Evolutionary conservation across 2,113 vertebrate species (phyloP).

Genomic region (Amphilophus citrinellus): DNA sequence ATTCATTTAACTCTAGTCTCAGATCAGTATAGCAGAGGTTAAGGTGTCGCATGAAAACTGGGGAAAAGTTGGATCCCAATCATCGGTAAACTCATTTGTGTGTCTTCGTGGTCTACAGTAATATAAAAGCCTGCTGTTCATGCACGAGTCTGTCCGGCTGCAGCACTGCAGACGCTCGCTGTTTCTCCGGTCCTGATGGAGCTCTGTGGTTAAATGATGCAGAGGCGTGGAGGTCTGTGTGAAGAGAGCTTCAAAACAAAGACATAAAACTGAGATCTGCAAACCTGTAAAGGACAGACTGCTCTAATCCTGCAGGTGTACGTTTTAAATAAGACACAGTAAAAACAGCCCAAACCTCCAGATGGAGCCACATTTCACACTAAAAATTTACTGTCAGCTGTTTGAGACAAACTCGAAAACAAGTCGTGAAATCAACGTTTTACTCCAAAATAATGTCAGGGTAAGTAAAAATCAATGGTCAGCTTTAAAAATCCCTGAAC

Average conservation of each 20-base stretch:
- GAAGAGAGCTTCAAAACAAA: not conserved
- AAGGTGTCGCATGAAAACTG: not conserved
- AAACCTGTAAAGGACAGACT: not conserved
- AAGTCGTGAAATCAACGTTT: slow-evolving; percentile 11
- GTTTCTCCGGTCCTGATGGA: not conserved
- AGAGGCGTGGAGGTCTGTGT: not conserved
- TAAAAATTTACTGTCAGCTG: slow-evolving; percentile 38
- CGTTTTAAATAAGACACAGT: not conserved
- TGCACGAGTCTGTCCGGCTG: not conserved
- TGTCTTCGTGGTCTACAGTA: not conserved
- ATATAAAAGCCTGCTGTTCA: not conserved
- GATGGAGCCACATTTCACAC: slow-evolving; percentile 2
- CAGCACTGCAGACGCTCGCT: not conserved
- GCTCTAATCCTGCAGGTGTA: not conserved
- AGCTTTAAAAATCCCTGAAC: not conserved
- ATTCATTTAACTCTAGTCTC: not conserved
- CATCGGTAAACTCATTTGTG: not conserved
- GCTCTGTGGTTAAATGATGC: not conserved
- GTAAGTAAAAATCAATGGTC: not conserved
- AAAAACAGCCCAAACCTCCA: slow-evolving; percentile 1
- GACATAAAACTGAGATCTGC: not conserved
- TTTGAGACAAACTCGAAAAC: slow-evolving; percentile 15
- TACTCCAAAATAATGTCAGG: not conserved
- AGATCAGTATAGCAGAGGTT: not conserved
- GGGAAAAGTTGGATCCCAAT: not conserved